A percentile compares a stretch with the other conserved stretches of the same genome.
phyloP scores from a whole-genome alignment of 2,113 vertebrate species.

The Oncorhynchus masou region DNA sequence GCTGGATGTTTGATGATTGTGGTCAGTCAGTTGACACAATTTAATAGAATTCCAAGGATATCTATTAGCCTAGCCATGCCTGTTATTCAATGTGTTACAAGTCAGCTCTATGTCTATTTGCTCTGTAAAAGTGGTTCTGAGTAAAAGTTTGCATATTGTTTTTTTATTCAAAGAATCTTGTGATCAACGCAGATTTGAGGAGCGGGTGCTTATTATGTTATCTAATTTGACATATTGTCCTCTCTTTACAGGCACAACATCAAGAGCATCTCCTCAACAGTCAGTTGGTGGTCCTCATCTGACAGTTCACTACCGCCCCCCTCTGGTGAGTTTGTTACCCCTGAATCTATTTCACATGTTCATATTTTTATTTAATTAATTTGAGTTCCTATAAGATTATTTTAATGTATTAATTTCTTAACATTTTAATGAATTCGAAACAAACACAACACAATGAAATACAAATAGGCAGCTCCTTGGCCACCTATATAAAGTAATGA shows the following conservation, averaged over 20 bases:
- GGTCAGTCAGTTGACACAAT: no score
- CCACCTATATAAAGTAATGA: no score
- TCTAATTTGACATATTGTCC: background rate
- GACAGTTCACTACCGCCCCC: slow-evolving; percentile 69
- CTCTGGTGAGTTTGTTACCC: slow-evolving; percentile 50
- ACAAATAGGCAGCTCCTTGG: background rate
- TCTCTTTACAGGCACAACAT: slow-evolving; percentile 41
- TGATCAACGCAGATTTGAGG: no score
- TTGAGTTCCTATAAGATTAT: background rate
- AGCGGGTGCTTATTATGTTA: no score
- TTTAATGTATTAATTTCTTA: background rate
- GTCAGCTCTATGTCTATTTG: no score
- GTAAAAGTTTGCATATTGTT: no score
- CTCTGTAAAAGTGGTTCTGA: no score
- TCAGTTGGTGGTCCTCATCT: slow-evolving; percentile 56
- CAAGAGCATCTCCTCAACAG: slow-evolving; percentile 62
- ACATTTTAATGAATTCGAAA: background rate
- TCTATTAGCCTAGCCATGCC: no score
- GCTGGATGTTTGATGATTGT: no score
- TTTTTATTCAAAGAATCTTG: no score
- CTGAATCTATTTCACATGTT: slow-evolving; percentile 11
- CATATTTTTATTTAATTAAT: background rate
- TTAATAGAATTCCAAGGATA: no score
- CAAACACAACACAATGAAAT: background rate
- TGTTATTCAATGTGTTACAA: no score